Evolutionary conservation across 2,888 invertebrate species (phyloP).

Genomic region (Serrognathus titanus): DNA sequence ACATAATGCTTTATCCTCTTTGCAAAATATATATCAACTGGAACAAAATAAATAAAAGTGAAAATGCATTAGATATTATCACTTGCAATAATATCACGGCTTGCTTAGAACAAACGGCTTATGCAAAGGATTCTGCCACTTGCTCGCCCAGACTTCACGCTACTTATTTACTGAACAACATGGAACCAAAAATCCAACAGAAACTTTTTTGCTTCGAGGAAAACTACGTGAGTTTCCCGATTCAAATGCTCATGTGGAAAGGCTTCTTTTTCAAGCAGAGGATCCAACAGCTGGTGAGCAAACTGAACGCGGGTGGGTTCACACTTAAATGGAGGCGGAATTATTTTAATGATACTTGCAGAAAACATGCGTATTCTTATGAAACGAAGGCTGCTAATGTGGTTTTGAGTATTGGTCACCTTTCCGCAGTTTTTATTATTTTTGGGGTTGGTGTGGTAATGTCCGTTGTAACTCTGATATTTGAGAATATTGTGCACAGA

Average conservation of each 20-base stretch:
- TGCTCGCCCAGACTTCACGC: constrained; percentile 36
- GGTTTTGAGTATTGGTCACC: too few relatives aligned
- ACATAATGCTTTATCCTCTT: constrained; percentile 28
- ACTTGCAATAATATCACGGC: constrained; percentile 25
- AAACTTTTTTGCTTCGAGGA: constrained; percentile 32
- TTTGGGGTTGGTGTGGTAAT: too few relatives aligned
- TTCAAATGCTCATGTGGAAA: constrained; percentile 40
- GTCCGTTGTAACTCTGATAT: too few relatives aligned
- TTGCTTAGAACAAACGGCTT: constrained; percentile 30
- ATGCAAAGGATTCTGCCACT: constrained; percentile 28
- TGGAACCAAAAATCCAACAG: constrained; percentile 26
- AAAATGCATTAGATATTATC: constrained; percentile 8
- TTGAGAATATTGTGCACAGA: too few relatives aligned
- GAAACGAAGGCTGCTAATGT: too few relatives aligned
- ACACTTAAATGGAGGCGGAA: constrained; percentile 25
- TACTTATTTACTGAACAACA: constrained; percentile 32
- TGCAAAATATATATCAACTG: constrained; percentile 26
- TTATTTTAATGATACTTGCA: too few relatives aligned
- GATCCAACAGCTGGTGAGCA: constrained; percentile 33
- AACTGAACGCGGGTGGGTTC: constrained; percentile 36
- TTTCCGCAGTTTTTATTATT: too few relatives aligned
- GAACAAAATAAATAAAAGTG: background rate
- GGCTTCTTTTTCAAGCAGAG: constrained; percentile 37
- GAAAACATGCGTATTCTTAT: too few relatives aligned
- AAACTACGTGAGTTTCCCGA: constrained; percentile 37